Evolutionary conservation across 1,140 invertebrate species (phyloP).

Genomic region (Drosophila azteca): DNA sequence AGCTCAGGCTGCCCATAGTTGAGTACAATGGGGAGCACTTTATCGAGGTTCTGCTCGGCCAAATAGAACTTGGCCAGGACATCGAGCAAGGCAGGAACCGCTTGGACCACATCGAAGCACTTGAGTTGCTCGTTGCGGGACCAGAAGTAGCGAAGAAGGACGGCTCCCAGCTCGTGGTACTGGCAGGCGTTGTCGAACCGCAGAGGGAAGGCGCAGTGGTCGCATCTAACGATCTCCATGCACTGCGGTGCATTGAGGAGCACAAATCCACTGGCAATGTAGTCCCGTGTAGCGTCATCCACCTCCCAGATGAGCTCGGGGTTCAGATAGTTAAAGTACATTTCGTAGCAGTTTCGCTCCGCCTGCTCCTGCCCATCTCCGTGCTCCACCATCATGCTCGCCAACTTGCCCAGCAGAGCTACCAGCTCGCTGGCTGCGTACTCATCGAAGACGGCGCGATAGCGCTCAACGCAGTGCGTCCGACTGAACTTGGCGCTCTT

Average conservation of each 20-base stretch:
- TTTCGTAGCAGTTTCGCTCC: conserved; percentile 74
- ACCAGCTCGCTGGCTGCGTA: conserved; percentile 76
- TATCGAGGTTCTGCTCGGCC: conserved; percentile 74
- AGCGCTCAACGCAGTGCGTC: conserved; percentile 76
- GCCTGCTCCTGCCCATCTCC: conserved; percentile 70
- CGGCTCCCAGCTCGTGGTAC: conserved; percentile 76
- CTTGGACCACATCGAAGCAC: conserved; percentile 76
- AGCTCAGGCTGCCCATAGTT: conserved; percentile 75
- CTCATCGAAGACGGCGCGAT: conserved; percentile 74
- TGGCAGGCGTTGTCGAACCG: conserved; percentile 72
- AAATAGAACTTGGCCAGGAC: conserved; percentile 78
- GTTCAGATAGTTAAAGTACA: conserved; percentile 83
- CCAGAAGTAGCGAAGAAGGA: conserved; percentile 78
- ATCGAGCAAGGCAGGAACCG: conserved; percentile 74
- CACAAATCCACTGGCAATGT: conserved; percentile 73
- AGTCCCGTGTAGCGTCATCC: conserved; percentile 74
- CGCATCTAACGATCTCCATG: conserved; percentile 68
- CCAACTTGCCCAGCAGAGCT: conserved; percentile 62
- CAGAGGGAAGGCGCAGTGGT: conserved; percentile 73
- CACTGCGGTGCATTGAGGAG: conserved; percentile 52
- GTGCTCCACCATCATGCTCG: conserved; percentile 73
- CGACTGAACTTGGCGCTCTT: conserved; percentile 79
- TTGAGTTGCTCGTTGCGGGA: conserved; percentile 80
- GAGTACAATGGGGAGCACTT: conserved; percentile 74
- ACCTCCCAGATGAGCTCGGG: conserved; percentile 82